phyloP scores from a whole-genome alignment of 1,140 invertebrate genomes.

The Akabosia matsudoensis region DNA sequence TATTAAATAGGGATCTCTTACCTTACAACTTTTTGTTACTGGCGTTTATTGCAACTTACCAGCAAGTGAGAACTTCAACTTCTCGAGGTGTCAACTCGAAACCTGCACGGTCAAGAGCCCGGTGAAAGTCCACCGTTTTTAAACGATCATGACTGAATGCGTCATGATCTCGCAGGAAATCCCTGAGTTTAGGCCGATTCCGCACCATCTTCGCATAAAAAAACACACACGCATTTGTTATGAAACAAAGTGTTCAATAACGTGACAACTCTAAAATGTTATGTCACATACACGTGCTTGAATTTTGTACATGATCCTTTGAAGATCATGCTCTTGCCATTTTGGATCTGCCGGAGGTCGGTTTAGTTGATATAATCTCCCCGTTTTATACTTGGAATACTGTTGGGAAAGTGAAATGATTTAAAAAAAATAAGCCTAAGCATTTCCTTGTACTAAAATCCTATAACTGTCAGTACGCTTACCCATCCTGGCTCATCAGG shows the following conservation, averaged over 20 bases:
- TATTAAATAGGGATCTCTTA: not conserved
- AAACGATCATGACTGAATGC: constrained; percentile 41
- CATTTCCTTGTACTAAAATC: not conserved
- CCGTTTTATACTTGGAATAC: constrained; percentile 42
- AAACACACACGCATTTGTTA: constrained; percentile 1
- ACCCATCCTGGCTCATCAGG: constrained; percentile 41
- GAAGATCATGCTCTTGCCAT: constrained; percentile 44
- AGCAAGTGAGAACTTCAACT: constrained; percentile 44
- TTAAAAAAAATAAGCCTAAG: no score
- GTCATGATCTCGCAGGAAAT: constrained; percentile 43
- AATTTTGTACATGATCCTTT: constrained; percentile 46
- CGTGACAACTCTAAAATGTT: not conserved
- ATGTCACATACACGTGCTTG: constrained; percentile 36
- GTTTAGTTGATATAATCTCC: constrained; percentile 41
- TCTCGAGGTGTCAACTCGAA: constrained; percentile 44
- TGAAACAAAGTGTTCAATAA: not conserved
- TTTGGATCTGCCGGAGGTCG: constrained; percentile 35
- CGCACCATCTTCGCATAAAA: constrained; percentile 36
- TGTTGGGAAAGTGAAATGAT: constrained; percentile 16
- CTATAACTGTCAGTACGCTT: no score
- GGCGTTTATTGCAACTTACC: constrained; percentile 31
- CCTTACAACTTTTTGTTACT: not conserved
- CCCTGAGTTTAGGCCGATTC: constrained; percentile 40
- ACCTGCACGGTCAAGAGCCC: constrained; percentile 44
- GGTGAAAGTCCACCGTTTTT: constrained; percentile 44